A percentile compares a stretch with the other conserved stretches of the same genome.
These are phyloP conservation scores for Acestrorhynchus altus DNA, from an alignment of 2,797 vertebrate genomes.

Conservation along the genomic window DNA sequence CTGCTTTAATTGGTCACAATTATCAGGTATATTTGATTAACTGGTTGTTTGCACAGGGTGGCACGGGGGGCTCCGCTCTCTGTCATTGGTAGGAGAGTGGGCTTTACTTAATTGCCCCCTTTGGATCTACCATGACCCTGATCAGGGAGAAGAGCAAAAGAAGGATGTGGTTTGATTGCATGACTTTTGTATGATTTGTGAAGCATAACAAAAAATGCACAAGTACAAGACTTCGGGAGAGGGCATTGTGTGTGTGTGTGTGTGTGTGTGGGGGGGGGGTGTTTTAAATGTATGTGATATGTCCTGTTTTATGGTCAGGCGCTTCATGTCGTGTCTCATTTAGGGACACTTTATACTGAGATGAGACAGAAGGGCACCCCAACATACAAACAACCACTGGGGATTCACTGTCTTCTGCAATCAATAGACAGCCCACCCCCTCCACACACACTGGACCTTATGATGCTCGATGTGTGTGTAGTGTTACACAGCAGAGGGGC, in stretches of 20 bases:
- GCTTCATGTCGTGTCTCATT: constrained; percentile 52
- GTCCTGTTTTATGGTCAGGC: not conserved
- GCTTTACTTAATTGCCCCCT: no score
- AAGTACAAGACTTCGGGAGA: not conserved
- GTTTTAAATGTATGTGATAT: constrained; percentile 28
- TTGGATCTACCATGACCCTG: no score
- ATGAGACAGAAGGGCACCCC: constrained; percentile 47
- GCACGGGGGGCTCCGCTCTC: no score
- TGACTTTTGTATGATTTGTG: no score
- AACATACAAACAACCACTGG: constrained; percentile 57
- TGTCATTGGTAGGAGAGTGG: no score
- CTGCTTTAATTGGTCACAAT: no score
- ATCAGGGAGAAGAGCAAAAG: no score
- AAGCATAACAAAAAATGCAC: not conserved
- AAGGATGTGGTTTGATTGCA: no score
- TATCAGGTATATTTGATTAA: no score
- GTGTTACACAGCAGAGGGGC: constrained; percentile 6
- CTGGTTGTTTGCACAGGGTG: no score
- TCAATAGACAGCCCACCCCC: constrained; percentile 69
- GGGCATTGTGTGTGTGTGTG: not conserved
- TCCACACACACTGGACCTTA: not conserved
- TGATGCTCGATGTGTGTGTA: not conserved
- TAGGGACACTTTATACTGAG: constrained; percentile 41
- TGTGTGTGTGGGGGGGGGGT: constrained; percentile 15
- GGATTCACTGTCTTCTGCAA: constrained; percentile 67